These are phyloP conservation scores for Drosophila pandora DNA, from an alignment of 1,140 invertebrate genomes.

Conservation along the genomic window DNA sequence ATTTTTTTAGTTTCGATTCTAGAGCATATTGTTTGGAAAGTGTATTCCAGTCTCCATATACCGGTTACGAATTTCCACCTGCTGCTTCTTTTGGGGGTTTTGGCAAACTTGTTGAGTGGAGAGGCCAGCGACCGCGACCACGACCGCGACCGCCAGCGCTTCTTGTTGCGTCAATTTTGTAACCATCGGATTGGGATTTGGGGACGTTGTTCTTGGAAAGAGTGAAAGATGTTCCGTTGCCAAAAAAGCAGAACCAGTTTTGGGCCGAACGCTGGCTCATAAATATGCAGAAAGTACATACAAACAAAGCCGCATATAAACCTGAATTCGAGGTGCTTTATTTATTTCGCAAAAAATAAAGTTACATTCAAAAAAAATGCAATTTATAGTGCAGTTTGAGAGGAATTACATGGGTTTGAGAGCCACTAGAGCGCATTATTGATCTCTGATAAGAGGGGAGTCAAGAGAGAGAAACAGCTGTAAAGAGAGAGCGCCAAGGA, in stretches of 20 bases:
- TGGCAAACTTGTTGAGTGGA: constrained; percentile 73
- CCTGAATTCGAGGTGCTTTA: constrained; percentile 48
- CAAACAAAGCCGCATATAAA: constrained; percentile 45
- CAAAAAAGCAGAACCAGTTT: constrained; percentile 64
- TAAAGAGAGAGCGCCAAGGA: background rate
- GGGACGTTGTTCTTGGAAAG: constrained; percentile 72
- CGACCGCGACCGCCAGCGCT: constrained; percentile 56
- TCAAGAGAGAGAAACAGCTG: constrained; percentile 18
- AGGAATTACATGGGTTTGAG: constrained; percentile 33
- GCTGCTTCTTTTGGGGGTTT: constrained; percentile 37
- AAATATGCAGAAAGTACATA: constrained; percentile 62
- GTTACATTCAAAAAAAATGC: constrained; percentile 34
- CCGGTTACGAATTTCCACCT: background rate
- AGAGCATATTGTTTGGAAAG: constrained; percentile 1
- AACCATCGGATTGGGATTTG: constrained; percentile 35
- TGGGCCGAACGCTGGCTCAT: constrained; percentile 44
- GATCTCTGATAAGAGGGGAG: constrained; percentile 28
- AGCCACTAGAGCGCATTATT: constrained; percentile 29
- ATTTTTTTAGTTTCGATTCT: too few relatives aligned
- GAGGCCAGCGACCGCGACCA: constrained; percentile 57
- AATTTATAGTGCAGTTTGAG: constrained; percentile 50
- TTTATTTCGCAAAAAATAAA: constrained; percentile 13
- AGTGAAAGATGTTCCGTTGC: constrained; percentile 69
- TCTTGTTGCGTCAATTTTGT: constrained; percentile 67
- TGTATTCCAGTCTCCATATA: constrained; percentile 19